phyloP scores from a whole-genome alignment of 2,113 vertebrate genomes.

The Istiophorus platypterus region DNA sequence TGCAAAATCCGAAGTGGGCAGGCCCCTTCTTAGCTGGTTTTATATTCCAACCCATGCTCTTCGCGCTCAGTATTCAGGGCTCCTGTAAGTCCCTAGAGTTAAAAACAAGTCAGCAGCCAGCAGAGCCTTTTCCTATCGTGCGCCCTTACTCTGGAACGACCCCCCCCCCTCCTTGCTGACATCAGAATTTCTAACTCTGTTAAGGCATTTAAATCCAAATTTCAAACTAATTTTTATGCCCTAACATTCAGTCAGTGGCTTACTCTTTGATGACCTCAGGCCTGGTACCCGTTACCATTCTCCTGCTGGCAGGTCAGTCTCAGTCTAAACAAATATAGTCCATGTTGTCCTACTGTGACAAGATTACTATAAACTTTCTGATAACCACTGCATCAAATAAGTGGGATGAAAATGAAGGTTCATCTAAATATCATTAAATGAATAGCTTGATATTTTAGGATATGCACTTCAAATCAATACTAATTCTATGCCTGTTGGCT shows the following conservation, averaged over 20 bases:
- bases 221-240: too few species aligned
- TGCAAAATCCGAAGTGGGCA: too few species aligned
- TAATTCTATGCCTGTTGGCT: neutral
- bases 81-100: neutral
- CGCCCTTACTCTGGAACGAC: neutral
- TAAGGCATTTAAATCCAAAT: neutral
- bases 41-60: neutral
- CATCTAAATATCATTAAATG: neutral
- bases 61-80: too few species aligned
- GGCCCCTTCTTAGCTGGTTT: neutral
- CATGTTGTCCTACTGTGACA: too few species aligned
- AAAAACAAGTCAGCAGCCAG: neutral
- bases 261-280: too few species aligned
- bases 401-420: neutral
- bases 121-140: neutral
- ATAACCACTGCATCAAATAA: too few species aligned
- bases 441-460: neutral
- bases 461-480: neutral
- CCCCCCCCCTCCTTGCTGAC: neutral
- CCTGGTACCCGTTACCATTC: too few species aligned
- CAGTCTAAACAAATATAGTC: too few species aligned
- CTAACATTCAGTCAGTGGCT: too few species aligned
- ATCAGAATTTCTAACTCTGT: neutral
- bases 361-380: too few species aligned
- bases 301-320: too few species aligned